Percentiles rank a stretch among this genome's conserved stretches.
Evolutionary conservation across 2,797 vertebrate genomes (phyloP).

Genomic region (Myotis findleyi): DNA sequence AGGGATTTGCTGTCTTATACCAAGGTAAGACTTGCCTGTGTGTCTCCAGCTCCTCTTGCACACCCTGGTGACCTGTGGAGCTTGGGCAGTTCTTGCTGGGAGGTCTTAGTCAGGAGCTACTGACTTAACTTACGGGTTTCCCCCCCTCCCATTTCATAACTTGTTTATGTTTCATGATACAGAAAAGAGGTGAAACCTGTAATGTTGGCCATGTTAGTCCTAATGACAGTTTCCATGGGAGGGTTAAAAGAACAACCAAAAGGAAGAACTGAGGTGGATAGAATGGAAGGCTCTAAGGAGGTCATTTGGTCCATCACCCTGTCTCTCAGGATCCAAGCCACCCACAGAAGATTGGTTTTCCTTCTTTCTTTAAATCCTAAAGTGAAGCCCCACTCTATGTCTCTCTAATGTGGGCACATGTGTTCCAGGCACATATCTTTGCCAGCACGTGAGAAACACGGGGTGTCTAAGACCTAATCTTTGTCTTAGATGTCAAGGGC

Average conservation of each 20-base stretch:
- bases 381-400: background rate
- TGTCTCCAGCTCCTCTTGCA: background rate
- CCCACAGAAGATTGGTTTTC: background rate
- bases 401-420: background rate
- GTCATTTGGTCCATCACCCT: background rate
- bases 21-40: constrained; percentile 88
- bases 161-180: background rate
- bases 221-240: background rate
- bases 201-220: background rate
- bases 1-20: constrained; percentile 96
- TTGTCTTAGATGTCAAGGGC: background rate
- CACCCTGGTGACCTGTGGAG: accelerated
- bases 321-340: background rate
- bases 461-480: background rate
- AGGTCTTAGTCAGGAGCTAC: background rate
- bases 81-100: background rate
- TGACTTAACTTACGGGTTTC: background rate
- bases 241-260: constrained; percentile 3
- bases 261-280: background rate
- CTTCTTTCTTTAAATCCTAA: background rate
- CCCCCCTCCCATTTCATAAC: background rate
- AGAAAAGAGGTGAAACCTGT: background rate
- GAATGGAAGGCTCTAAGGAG: background rate
- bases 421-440: background rate
- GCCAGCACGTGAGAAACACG: background rate